Evolutionary conservation across 2,113 vertebrate genomes (phyloP).

Genomic region (Pachycephala philippinensis): DNA sequence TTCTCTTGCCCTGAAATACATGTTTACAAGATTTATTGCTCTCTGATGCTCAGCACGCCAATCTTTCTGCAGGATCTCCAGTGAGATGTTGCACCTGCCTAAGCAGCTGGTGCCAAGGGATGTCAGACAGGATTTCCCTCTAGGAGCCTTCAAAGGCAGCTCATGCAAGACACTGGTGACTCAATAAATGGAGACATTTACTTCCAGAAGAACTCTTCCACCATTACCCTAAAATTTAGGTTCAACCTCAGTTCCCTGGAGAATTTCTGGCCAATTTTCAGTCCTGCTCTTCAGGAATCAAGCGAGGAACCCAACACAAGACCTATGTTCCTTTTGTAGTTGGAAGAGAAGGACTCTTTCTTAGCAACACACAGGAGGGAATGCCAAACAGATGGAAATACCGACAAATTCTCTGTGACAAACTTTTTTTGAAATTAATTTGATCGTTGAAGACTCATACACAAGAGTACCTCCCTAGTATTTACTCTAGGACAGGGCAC

Average conservation of each 20-base stretch:
- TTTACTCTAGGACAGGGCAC: neutral
- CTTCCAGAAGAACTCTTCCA: neutral
- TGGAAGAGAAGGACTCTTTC: neutral
- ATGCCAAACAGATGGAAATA: neutral
- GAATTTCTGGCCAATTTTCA: neutral
- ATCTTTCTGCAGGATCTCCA: neutral
- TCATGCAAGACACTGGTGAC: neutral
- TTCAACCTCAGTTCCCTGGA: neutral
- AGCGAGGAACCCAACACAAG: neutral
- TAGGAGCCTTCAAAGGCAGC: neutral
- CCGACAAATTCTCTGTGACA: neutral
- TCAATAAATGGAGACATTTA: neutral
- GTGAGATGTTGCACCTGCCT: neutral
- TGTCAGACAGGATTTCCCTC: neutral
- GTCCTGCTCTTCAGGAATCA: neutral
- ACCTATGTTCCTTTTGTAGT: rapidly evolving
- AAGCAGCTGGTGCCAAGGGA: neutral
- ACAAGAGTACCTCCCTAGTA: neutral
- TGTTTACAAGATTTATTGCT: neutral
- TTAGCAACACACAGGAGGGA: neutral
- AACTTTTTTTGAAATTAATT: neutral
- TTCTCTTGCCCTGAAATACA: neutral
- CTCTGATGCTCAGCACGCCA: neutral
- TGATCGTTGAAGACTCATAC: neutral
- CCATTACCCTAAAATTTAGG: neutral